Evolutionary conservation across 2,888 invertebrate genomes (phyloP), one percentile per base, ranked within the genome.

Genomic region (Oligia latruncula): DNA sequence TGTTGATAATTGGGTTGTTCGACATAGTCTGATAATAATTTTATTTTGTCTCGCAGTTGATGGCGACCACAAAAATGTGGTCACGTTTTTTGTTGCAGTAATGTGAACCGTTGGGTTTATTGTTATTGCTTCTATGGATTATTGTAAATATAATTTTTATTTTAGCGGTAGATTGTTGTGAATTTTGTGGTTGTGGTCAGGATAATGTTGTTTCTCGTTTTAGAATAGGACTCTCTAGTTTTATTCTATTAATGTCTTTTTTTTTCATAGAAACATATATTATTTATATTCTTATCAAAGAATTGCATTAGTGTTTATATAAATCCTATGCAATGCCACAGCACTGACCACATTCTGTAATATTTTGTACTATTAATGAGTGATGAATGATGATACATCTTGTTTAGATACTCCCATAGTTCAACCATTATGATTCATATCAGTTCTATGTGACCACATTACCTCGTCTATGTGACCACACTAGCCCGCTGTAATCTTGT

Each of bases 1-100:
- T 81, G 88, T 89, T 87, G 80, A 79, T 80, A 84, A 78, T 86
- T 89, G 67, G 83, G 77, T 58, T 78, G 76, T 80, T 70, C 67
- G 43, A 77, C 52, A 68, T n/a, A 11, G 55, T 60, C 67, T 58
- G 66, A 81, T 82, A 80, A 82, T 9, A 81, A 40, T 60, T 77
- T 70, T 52, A 43, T 67, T 77, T 73, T 55, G 74, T 66, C 77
- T 68, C 46, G 35, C 64, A 55, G 58, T 58, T 15, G 64, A 67
- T 52, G 67, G 58, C 15, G 75, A 78, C 71, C 77, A 78, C 76
- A 64, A 49, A 29, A n/a, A 6, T 82, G 70, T 75, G 52, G 62
- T 73, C 29, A 29, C 2, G 8, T 6, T 65, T 40, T 68, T 75
- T 64, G 29, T 71, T 67, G 46, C 49, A 46, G 60, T 43, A 60